phyloP scores from a whole-genome alignment of 2,888 invertebrate genomes.

The Elmis aenea region DNA sequence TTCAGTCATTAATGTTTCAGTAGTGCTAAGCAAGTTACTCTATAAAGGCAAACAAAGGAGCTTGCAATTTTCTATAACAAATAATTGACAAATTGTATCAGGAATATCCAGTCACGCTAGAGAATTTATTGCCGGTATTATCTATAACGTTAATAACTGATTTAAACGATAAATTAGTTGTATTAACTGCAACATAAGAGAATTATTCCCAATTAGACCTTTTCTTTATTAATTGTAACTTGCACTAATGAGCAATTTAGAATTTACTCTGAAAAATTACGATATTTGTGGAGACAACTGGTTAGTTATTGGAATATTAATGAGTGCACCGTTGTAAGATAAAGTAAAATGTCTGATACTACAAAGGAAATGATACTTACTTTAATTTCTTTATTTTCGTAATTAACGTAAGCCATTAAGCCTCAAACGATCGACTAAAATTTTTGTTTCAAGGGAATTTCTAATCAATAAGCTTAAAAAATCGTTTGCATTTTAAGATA shows the following conservation, averaged over 20 bases:
- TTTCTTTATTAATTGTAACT: constrained; percentile 16
- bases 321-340: constrained; percentile 2
- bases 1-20: too few species aligned
- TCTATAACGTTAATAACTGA: constrained; percentile 17
- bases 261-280: constrained; percentile 5
- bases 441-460: too few species aligned
- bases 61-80: constrained; percentile 21
- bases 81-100: constrained; percentile 27
- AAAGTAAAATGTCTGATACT: too few species aligned
- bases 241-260: constrained; percentile 14
- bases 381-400: too few species aligned
- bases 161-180: constrained; percentile 18
- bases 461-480: too few species aligned
- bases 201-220: constrained; percentile 18
- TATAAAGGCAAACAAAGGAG: too few species aligned
- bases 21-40: too few species aligned
- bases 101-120: constrained; percentile 23
- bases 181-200: constrained; percentile 12
- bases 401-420: too few species aligned
- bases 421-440: too few species aligned
- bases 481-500: too few species aligned
- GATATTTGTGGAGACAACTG: constrained; percentile 5
- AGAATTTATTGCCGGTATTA: constrained; percentile 22
- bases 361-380: too few species aligned
- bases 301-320: constrained; percentile 6